These are phyloP conservation scores for Volucella inflata DNA, from an alignment of 2,888 invertebrate species.

Conservation along the genomic window DNA sequence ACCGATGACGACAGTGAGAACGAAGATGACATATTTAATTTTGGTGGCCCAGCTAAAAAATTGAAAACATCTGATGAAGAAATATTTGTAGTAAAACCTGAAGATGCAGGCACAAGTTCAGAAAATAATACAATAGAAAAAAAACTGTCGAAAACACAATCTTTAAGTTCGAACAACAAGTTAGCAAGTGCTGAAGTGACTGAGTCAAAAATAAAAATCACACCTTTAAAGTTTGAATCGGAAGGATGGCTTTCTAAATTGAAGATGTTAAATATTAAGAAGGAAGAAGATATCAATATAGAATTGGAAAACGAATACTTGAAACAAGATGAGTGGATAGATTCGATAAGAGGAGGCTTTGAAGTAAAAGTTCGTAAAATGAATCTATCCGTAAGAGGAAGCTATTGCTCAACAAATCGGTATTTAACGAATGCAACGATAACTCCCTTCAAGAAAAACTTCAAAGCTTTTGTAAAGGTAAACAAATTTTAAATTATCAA, in stretches of 20 bases:
- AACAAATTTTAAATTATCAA: not conserved
- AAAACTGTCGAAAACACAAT: conserved; percentile 75
- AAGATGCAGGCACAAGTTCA: not conserved
- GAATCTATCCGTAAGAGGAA: conserved; percentile 68
- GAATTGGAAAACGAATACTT: conserved; percentile 64
- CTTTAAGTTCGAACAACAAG: conserved; percentile 63
- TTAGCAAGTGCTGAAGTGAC: conserved; percentile 54
- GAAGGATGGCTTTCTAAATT: conserved; percentile 80
- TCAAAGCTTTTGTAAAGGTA: conserved; percentile 82
- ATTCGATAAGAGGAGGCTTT: conserved; percentile 79
- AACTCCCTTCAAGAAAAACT: conserved; percentile 78
- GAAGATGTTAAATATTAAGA: conserved; percentile 68
- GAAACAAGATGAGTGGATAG: conserved; percentile 78
- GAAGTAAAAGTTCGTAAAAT: conserved; percentile 79
- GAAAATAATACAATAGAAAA: conserved; percentile 66
- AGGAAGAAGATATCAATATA: conserved; percentile 48
- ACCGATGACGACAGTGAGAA: conserved; percentile 78
- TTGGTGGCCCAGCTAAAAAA: conserved; percentile 76
- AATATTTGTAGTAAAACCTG: conserved; percentile 71
- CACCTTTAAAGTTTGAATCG: conserved; percentile 77
- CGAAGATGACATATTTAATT: conserved; percentile 80
- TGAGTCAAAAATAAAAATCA: conserved; percentile 76
- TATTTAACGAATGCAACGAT: conserved; percentile 43
- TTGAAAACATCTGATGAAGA: conserved; percentile 70
- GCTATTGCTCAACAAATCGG: conserved; percentile 45